These are phyloP conservation scores for Mionectes macconnelli DNA, from an alignment of 2,113 vertebrate species.

Conservation along the genomic window DNA sequence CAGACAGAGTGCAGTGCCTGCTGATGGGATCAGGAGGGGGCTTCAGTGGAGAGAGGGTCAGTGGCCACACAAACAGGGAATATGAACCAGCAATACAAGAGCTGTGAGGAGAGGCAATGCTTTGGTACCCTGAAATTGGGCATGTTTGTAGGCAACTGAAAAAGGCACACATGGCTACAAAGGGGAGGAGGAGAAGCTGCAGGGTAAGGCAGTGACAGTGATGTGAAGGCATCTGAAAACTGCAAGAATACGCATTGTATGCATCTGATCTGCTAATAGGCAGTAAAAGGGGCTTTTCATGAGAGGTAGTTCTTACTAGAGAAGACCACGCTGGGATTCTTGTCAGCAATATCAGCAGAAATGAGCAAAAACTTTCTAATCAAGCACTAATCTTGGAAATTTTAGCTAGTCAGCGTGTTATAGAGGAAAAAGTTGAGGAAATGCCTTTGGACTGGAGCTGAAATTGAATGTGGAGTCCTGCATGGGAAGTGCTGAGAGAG, in stretches of 20 bases:
- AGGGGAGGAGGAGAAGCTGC: not conserved
- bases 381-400: not conserved
- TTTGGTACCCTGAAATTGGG: not conserved
- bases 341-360: not conserved
- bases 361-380: not conserved
- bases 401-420: not conserved
- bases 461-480: not conserved
- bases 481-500: not conserved
- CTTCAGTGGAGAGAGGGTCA: slow-evolving; percentile 15
- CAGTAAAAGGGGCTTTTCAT: not conserved
- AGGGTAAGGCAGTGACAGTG: rapidly evolving
- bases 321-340: not conserved
- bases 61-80: not conserved
- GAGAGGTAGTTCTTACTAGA: not conserved
- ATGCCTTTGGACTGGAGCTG: not conserved
- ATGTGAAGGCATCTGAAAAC: not conserved
- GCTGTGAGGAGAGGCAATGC: not conserved
- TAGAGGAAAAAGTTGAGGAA: not conserved
- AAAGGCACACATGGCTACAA: not conserved
- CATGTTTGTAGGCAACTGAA: not conserved
- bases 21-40: not conserved
- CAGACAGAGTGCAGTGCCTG: not conserved
- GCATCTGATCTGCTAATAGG: not conserved
- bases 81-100: not conserved
- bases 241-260: not conserved